A percentile compares a stretch with the other conserved stretches of the same genome.
Conservation (phyloP, 2,888 invertebrate genomes). For the Temnothorax unifasciatus region DNA sequence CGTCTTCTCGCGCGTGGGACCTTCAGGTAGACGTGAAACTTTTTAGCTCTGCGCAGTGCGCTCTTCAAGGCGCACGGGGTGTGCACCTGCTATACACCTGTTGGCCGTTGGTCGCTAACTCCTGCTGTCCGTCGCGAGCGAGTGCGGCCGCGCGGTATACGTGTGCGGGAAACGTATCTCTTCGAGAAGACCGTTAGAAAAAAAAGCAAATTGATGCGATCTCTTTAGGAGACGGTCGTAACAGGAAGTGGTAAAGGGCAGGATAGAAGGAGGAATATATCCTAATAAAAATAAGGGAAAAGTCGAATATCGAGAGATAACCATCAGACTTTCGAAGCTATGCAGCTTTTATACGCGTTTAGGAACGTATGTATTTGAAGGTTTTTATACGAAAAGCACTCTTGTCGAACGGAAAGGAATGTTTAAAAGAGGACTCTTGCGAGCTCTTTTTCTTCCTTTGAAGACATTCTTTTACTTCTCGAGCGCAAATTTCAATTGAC, state of each 20-base stretch:
- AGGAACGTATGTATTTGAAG: not conserved
- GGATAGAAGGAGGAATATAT: not conserved
- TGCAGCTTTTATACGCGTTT: not conserved
- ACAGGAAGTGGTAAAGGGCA: conserved; percentile 37
- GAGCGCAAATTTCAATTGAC: conserved; percentile 40
- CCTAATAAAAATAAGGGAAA: not conserved
- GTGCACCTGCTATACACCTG: conserved; percentile 86
- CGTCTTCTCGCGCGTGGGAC: conserved; percentile 84
- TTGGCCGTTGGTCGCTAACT: conserved; percentile 84
- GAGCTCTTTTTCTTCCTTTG: not conserved
- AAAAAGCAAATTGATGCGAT: conserved; percentile 61
- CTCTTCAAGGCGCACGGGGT: conserved; percentile 77
- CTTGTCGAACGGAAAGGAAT: not conserved
- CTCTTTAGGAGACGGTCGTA: conserved; percentile 25
- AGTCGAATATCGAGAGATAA: not conserved
- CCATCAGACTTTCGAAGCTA: not conserved
- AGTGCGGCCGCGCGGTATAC: conserved; percentile 62
- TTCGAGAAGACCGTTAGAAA: conserved; percentile 70
- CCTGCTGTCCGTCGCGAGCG: conserved; percentile 67
- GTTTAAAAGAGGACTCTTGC: not conserved
- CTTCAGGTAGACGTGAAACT: conserved; percentile 84
- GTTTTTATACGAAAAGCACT: not conserved
- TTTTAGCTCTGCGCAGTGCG: conserved; percentile 75
- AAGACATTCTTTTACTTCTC: not conserved
- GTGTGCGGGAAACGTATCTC: conserved; percentile 51